Base-by-base conservation (phyloP, 2,113 vertebrate species). In the Felis catus region DNA sequence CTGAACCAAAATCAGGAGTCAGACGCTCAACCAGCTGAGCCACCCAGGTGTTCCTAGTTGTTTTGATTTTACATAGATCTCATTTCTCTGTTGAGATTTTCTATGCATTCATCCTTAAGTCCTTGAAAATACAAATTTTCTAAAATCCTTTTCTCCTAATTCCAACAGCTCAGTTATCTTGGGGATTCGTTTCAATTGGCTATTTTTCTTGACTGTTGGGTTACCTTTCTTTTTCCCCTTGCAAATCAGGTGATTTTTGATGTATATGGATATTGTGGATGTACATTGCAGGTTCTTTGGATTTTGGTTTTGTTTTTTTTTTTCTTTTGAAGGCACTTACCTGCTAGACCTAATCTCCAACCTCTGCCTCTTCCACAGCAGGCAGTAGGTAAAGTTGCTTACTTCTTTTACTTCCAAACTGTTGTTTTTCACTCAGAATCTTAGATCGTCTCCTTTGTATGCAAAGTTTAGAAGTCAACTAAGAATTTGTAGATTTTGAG, bases 71-170 rank as follows among this genome's bases (percentile, higher is more conserved):
- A 76, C 45, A 48, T 58, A 61, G 39, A 71, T 86, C 91, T 74
- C 48, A 55, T 89, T 76, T 83, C 58, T 83, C 68, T 96, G 31
- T 83, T 96, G 55, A 45, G 21, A 76, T 89, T 89, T 89, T 13
- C 14, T 89, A 25, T 55, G 12, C 13, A 55, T 29, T 66, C 36
- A 82, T 36, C 68, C 55, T 74, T 89, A 76, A 25, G 36, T 92
- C 68, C 48, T 45, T 88, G 76, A 83, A 88, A 82, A 82, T 88
- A n/a, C 18, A 66, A 55, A 19, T 95, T 95, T 63, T 92, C 36
- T 31, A 31, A 68, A 65, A 36, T 25, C 68, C 9, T 55, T 82
- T 66, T 87, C 55, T 88, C 76, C 90, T 66, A 55, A 66, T 74
- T 36, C 76, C 3, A 66, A 2, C 55, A 66, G 29, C n/a, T 74